A percentile compares a stretch with the other conserved stretches of the same genome.
Conservation (phyloP, 2,797 vertebrate species). For the Carcharodon carcharias region DNA sequence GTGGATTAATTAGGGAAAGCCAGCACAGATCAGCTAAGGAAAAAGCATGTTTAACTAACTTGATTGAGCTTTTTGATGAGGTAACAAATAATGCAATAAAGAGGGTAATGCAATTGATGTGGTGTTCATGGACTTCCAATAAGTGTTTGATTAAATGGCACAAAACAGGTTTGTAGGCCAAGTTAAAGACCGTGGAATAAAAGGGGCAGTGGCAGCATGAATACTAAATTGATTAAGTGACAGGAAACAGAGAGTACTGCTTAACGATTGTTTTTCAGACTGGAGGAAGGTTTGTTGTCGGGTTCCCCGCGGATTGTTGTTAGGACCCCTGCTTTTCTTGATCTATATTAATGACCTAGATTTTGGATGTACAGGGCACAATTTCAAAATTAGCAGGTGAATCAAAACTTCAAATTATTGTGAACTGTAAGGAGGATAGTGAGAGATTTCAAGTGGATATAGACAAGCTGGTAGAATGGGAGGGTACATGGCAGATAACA, state of each 20-base stretch:
- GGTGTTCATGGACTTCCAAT: too few species aligned
- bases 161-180: too few species aligned
- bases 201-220: too few species aligned
- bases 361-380: background rate
- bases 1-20: too few species aligned
- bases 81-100: too few species aligned
- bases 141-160: too few species aligned
- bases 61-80: too few species aligned
- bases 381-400: background rate
- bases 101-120: too few species aligned
- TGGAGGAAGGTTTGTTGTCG: background rate
- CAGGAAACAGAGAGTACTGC: background rate
- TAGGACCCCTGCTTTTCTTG: background rate
- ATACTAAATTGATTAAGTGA: background rate
- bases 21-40: too few species aligned
- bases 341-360: background rate
- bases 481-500: background rate
- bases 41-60: too few species aligned
- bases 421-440: background rate
- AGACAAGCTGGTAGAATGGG: background rate
- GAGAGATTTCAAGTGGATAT: background rate
- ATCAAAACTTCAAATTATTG: background rate
- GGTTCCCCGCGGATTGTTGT: background rate
- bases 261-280: background rate
- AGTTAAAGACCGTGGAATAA: too few species aligned